Evolutionary conservation across 2,113 vertebrate species (phyloP).

Genomic region (Menidia beryllina): DNA sequence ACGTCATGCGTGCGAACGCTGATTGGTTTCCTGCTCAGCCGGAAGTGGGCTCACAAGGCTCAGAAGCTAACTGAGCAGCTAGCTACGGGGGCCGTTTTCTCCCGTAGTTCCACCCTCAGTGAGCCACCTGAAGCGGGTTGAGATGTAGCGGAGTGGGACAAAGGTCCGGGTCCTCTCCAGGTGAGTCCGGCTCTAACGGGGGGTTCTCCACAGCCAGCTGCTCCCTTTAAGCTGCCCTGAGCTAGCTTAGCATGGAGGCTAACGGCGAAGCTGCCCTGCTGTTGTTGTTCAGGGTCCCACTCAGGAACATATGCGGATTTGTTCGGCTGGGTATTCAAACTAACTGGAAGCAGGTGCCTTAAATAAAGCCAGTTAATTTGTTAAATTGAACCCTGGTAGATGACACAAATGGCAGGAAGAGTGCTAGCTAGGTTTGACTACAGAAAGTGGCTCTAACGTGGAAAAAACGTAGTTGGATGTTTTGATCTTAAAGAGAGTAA

Average conservation of each 20-base stretch:
- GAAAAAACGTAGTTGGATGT: too few species aligned
- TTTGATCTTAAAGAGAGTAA: too few species aligned
- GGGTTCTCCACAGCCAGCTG: neutral
- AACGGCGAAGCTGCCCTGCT: neutral
- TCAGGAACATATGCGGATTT: too few species aligned
- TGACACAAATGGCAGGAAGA: too few species aligned
- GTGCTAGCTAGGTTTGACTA: too few species aligned
- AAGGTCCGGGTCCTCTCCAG: conserved; percentile 21
- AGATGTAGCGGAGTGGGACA: neutral
- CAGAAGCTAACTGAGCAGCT: conserved; percentile 1
- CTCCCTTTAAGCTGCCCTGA: neutral
- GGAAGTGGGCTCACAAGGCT: conserved; percentile 39
- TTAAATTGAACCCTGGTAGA: too few species aligned
- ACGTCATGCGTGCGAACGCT: conserved; percentile 37
- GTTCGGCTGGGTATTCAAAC: too few species aligned
- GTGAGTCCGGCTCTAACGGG: conserved; percentile 33
- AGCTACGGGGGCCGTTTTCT: neutral
- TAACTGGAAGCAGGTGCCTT: too few species aligned
- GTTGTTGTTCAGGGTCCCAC: neutral
- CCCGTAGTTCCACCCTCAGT: too few species aligned
- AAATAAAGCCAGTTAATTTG: too few species aligned
- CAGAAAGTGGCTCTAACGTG: too few species aligned
- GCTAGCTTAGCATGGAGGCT: conserved; percentile 12
- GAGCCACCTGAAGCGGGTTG: too few species aligned
- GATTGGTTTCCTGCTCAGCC: conserved; percentile 45